Conservation (phyloP, 2,888 invertebrate genomes). For the Drosophila mercatorum region DNA sequence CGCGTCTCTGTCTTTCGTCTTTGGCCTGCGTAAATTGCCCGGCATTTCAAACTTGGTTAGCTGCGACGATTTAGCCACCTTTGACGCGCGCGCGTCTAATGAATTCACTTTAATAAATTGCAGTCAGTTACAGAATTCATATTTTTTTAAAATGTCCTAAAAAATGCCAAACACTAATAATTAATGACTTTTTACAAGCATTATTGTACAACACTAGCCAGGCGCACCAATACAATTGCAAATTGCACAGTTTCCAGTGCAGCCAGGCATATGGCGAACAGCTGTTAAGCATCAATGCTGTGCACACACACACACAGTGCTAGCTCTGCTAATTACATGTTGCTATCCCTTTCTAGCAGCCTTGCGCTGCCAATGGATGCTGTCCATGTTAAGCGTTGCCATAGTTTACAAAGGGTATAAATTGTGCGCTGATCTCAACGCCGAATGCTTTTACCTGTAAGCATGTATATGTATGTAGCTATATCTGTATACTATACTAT, state of each 20-base stretch:
- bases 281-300: slow-evolving; percentile 40
- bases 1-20: not conserved
- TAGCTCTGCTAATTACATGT: slow-evolving; percentile 34
- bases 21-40: slow-evolving; percentile 23
- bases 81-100: not conserved
- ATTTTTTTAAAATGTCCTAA: not conserved
- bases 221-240: not conserved
- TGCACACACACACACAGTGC: not conserved
- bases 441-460: slow-evolving; percentile 32
- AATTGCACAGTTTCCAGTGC: slow-evolving; percentile 9
- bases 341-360: slow-evolving; percentile 31
- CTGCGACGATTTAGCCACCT: slow-evolving; percentile 6
- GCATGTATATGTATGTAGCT: not conserved
- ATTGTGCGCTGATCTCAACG: slow-evolving; percentile 26
- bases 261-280: slow-evolving; percentile 38
- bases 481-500: not conserved
- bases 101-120: not conserved
- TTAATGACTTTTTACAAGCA: not conserved
- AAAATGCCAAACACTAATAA: not conserved
- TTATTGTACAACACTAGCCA: not conserved
- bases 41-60: slow-evolving; percentile 30
- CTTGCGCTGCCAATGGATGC: not conserved
- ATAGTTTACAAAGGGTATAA: slow-evolving; percentile 10
- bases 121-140: slow-evolving; percentile 1
- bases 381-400: slow-evolving; percentile 24